Conservation (phyloP, 64 coral and sea anemone species). For the Montipora capricornis region DNA sequence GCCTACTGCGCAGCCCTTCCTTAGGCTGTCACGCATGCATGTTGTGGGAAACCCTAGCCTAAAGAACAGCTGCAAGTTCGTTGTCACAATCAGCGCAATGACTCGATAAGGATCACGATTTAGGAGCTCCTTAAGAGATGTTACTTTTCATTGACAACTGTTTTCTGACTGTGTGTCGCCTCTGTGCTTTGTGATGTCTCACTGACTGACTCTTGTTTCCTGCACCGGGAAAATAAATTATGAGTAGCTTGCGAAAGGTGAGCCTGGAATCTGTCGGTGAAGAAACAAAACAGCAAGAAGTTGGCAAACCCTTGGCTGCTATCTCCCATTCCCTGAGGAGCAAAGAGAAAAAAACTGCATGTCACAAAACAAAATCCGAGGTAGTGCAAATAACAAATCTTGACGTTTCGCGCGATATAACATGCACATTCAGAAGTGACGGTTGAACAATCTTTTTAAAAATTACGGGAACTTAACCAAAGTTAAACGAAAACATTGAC, state of each 20-base stretch:
- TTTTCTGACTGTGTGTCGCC: neutral
- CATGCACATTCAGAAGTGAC: too few species aligned
- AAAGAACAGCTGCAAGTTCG: too few species aligned
- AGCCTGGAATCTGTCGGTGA: conserved; percentile 76
- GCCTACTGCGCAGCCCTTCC: too few species aligned
- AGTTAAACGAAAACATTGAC: too few species aligned
- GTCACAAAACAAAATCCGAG: neutral
- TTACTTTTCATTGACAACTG: neutral
- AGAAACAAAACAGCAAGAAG: conserved; percentile 89
- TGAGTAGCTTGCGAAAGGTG: neutral
- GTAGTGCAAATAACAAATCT: too few species aligned
- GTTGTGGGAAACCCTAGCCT: too few species aligned
- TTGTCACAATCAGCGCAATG: too few species aligned
- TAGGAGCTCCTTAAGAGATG: neutral
- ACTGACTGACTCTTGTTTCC: neutral
- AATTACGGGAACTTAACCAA: too few species aligned
- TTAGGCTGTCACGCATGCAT: too few species aligned
- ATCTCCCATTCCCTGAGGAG: conserved; percentile 81
- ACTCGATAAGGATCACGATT: neutral
- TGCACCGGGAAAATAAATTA: neutral
- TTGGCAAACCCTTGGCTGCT: conserved; percentile 89
- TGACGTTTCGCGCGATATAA: too few species aligned
- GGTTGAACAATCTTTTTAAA: too few species aligned
- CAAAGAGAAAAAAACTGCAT: neutral
- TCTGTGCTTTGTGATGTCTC: neutral